A percentile compares a stretch with the other conserved stretches of the same genome.
phyloP scores from a whole-genome alignment of 2,888 invertebrate species.

The Gortyna flavago region DNA sequence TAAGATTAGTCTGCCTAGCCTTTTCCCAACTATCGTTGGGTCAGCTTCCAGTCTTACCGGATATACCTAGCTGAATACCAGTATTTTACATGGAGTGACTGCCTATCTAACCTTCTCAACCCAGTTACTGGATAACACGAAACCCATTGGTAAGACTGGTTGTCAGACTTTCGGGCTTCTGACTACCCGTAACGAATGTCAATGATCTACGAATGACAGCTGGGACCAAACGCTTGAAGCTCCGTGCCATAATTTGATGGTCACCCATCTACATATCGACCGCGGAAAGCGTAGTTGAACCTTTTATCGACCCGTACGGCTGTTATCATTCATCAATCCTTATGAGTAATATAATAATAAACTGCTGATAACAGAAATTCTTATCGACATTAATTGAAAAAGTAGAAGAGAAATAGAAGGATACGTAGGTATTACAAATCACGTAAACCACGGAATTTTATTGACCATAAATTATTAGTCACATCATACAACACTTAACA shows the following conservation, averaged over 20 bases:
- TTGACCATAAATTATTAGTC: constrained; percentile 31
- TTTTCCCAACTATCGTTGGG: neutral
- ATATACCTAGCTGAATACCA: no score
- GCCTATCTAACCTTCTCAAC: no score
- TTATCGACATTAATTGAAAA: neutral
- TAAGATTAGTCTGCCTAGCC: neutral
- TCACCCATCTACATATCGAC: neutral
- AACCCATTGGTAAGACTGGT: neutral
- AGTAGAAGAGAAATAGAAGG: neutral
- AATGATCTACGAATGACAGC: neutral
- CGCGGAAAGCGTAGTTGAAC: neutral
- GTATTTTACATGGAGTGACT: no score
- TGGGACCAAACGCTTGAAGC: no score
- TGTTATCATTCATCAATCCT: neutral
- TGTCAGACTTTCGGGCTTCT: neutral
- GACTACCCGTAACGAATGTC: neutral
- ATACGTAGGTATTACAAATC: neutral
- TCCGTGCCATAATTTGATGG: neutral
- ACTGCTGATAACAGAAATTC: constrained; percentile 2
- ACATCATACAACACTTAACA: constrained; percentile 35
- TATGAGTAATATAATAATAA: neutral
- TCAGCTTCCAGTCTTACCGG: no score
- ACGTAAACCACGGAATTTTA: neutral
- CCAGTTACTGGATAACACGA: neutral
- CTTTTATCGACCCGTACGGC: neutral